A percentile compares a stretch with the other conserved stretches of the same genome.
Conservation (phyloP, 2,888 invertebrate genomes). For the Temnothorax unifasciatus region DNA sequence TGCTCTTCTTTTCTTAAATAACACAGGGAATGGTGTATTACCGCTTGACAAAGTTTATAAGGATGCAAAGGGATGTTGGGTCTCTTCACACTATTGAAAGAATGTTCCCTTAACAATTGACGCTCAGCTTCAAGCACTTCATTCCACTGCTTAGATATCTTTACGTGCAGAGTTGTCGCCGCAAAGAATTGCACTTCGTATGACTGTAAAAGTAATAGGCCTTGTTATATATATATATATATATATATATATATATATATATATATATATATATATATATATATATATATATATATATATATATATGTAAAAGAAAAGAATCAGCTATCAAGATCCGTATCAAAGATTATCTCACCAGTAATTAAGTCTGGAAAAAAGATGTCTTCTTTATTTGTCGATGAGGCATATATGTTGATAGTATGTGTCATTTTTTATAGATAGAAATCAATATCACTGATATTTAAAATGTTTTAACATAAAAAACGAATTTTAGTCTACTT, state of each 20-base stretch:
- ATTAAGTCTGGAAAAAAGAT: no score
- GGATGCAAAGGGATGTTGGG: constrained; percentile 94
- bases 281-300: no score
- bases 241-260: no score
- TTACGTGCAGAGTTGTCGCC: constrained; percentile 95
- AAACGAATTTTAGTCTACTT: no score
- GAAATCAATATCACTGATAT: no score
- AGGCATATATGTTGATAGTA: no score
- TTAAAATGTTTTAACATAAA: no score
- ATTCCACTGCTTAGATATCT: constrained; percentile 95
- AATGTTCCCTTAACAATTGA: constrained; percentile 91
- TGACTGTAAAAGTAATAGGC: constrained; percentile 77
- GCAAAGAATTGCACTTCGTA: constrained; percentile 98
- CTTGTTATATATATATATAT: no score
- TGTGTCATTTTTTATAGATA: no score
- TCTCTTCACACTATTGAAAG: constrained; percentile 92
- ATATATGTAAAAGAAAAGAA: neutral
- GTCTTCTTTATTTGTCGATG: no score
- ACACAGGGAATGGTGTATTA: constrained; percentile 86
- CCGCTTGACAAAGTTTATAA: constrained; percentile 87
- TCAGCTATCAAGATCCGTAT: neutral
- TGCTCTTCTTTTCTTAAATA: neutral
- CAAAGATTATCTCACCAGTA: no score
- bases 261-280: no score
- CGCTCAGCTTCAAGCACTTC: constrained; percentile 94